These are phyloP conservation scores for Drosophila littoralis DNA, from an alignment of 1,140 invertebrate species.

Conservation along the genomic window DNA sequence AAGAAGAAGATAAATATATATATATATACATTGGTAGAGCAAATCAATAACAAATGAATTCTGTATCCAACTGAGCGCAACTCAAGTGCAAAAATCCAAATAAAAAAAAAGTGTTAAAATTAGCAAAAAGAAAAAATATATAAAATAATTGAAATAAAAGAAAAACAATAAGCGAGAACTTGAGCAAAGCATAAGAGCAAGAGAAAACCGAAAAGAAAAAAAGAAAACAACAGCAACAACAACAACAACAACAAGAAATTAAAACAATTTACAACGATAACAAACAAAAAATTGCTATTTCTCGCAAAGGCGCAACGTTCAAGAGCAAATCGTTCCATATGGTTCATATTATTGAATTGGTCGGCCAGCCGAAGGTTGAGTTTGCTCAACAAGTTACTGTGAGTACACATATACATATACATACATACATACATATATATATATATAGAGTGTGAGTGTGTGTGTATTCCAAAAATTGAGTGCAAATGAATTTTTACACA, in stretches of 20 bases:
- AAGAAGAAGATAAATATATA: slow-evolving; percentile 20
- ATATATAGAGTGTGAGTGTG: too few relatives aligned
- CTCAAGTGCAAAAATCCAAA: slow-evolving; percentile 51
- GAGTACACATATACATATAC: slow-evolving; percentile 53
- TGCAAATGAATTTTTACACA: slow-evolving; percentile 58
- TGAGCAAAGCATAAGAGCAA: slow-evolving; percentile 1
- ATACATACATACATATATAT: too few relatives aligned
- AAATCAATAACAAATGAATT: slow-evolving; percentile 49
- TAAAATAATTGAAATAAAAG: slow-evolving; percentile 17
- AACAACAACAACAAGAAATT: slow-evolving; percentile 11
- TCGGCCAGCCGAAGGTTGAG: slow-evolving; percentile 84
- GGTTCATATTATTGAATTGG: slow-evolving; percentile 85
- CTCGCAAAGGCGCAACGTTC: slow-evolving; percentile 79
- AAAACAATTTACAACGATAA: slow-evolving; percentile 45
- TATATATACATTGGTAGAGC: slow-evolving; percentile 34
- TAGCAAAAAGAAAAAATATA: slow-evolving; percentile 15
- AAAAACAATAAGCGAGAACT: slow-evolving; percentile 20
- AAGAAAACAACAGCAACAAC: slow-evolving; percentile 7
- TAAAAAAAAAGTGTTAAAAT: slow-evolving; percentile 16
- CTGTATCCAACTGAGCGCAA: slow-evolving; percentile 38
- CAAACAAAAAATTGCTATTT: slow-evolving; percentile 57
- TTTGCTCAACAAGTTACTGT: slow-evolving; percentile 85
- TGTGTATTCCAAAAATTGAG: slow-evolving; percentile 40
- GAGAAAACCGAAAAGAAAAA: slow-evolving; percentile 27
- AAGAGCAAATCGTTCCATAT: slow-evolving; percentile 84